Evolutionary conservation across 2,888 invertebrate genomes (phyloP), one percentile per base, ranked within the genome.

Genomic region (Hirtodrosophila alboralis): DNA sequence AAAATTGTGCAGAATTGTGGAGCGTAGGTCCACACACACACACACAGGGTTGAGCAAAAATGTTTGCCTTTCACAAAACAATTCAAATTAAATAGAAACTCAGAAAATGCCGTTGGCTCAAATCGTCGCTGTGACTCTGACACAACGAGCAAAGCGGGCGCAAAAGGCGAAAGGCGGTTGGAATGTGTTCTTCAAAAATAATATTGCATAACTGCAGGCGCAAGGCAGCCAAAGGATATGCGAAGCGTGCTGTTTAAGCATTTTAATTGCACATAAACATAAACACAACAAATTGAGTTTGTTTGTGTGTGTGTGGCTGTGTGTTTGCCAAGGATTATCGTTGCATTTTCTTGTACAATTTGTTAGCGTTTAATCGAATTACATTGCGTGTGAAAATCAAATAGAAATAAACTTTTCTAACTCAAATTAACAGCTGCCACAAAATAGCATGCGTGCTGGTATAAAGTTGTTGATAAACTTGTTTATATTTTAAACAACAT

Each of bases 31-130:
- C n/a, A n/a, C n/a, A n/a, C n/a, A n/a, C n/a, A n/a, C n/a, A n/a
- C n/a, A n/a, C n/a, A n/a, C n/a, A 34, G 33, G 37, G 51, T 40
- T 26, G 45, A 30, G 49, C 52, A 59, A 61, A 72, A 78, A 60
- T 65, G 61, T 53, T 68, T 57, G 64, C 81, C 83, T 64, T 85
- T 63, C 45, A 48, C 77, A 80, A 51, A 78, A 80, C 87, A 86
- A 85, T 86, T 86, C 79, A 81, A 86, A 86, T 81, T 84, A 86
- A 81, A 86, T 78, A 28, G 85, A 60, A 68, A 71, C 59, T 84
- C 63, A 53, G 38, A 3, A 45, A 67, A 59, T 63, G 73, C 54
- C 58, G 49, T 10, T 23, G 3, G 37, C 56, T 41, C 31, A n/a
- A n/a, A 43, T 23, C 52, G 8, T 36, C 27, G n/a, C n/a, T 57